A percentile compares a stretch with the other conserved stretches of the same genome.
Conservation (phyloP, 1,140 invertebrate genomes). For the Myzus persicae region DNA sequence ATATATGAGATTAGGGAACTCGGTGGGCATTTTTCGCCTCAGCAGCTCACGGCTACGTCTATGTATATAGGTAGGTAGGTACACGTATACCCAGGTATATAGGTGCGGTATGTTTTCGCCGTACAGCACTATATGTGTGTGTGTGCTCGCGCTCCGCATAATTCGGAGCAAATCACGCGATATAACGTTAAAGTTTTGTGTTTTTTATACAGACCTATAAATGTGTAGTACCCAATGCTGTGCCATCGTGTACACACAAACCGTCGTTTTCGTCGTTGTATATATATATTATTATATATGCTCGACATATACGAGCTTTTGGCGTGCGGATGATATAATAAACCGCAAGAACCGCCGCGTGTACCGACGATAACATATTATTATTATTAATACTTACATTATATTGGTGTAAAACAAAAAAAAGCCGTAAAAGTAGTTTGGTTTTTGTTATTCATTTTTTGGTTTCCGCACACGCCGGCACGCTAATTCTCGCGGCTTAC, state of each 20-base stretch:
- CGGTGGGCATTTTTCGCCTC: too few species aligned
- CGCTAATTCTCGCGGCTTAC: background rate
- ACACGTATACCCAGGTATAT: background rate
- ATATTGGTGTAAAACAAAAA: slow-evolving; percentile 16
- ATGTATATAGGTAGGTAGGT: too few species aligned
- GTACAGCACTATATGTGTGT: background rate
- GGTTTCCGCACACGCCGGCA: background rate
- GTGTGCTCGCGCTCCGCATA: background rate
- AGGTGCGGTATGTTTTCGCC: background rate
- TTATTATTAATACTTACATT: background rate
- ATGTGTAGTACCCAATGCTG: background rate
- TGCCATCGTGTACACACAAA: background rate
- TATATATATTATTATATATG: background rate
- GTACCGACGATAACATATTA: background rate
- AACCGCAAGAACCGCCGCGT: background rate
- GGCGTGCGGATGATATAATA: background rate
- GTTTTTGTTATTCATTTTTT: background rate
- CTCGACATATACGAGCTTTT: background rate
- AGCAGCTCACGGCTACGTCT: too few species aligned
- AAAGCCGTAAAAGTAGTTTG: background rate
- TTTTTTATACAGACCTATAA: background rate
- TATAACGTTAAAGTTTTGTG: background rate
- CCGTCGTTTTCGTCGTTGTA: background rate
- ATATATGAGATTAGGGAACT: too few species aligned
- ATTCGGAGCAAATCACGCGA: slow-evolving; percentile 1